phyloP scores from a whole-genome alignment of 2,888 invertebrate species.

The Piscicola geometra region DNA sequence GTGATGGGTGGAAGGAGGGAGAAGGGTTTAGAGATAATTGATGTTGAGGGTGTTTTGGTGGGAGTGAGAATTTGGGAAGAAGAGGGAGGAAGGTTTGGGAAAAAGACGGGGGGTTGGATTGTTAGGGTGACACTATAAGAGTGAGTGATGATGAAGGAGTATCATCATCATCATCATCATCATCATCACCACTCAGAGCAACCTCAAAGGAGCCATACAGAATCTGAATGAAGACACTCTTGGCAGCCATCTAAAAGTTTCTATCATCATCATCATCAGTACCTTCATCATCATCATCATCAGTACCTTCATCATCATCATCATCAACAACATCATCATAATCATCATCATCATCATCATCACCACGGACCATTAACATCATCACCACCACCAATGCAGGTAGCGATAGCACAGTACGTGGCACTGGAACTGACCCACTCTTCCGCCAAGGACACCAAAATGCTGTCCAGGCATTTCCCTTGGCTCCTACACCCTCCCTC shows the following conservation, averaged over 20 bases:
- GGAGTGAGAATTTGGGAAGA: too few relatives aligned
- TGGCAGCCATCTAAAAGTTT: slow-evolving; percentile 88
- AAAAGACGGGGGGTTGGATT: too few relatives aligned
- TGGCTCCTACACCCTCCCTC: slow-evolving; percentile 82
- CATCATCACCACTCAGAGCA: slow-evolving; percentile 59
- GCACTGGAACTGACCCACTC: slow-evolving; percentile 86
- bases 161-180: background rate
- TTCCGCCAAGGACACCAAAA: slow-evolving; percentile 73
- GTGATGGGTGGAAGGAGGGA: too few relatives aligned
- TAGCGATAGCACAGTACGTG: slow-evolving; percentile 72
- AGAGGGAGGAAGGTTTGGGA: too few relatives aligned
- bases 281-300: too few relatives aligned
- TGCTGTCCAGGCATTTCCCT: slow-evolving; percentile 75
- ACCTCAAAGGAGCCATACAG: slow-evolving; percentile 60
- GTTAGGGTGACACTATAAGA: too few relatives aligned
- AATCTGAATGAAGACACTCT: slow-evolving; percentile 78
- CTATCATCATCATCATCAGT: background rate
- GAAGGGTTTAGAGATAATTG: too few relatives aligned
- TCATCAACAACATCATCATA: too few relatives aligned
- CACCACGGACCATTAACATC: too few relatives aligned
- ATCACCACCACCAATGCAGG: slow-evolving; percentile 1
- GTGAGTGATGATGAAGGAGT: background rate
- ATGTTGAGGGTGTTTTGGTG: too few relatives aligned
- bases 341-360: too few relatives aligned
- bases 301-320: too few relatives aligned